Percentiles rank a stretch among this genome's conserved stretches.
These are phyloP conservation scores for Armadillidium nasatum DNA, from an alignment of 1,140 invertebrate genomes.

Conservation along the genomic window DNA sequence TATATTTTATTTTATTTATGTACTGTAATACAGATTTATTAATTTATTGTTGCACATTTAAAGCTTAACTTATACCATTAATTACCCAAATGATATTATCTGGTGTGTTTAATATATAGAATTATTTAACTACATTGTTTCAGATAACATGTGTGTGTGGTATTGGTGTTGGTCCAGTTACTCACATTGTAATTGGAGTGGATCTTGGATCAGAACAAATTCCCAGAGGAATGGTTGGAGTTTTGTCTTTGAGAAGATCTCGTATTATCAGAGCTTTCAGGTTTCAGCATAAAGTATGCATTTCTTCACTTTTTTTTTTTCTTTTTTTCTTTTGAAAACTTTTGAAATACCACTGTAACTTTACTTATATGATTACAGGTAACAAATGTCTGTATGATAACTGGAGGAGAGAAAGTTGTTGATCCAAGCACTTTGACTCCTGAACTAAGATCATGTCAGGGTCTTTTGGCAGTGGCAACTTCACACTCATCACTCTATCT, in stretches of 20 bases:
- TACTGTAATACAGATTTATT: too few relatives aligned
- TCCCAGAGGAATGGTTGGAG: constrained; percentile 12
- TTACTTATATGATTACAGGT: not conserved
- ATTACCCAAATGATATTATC: too few relatives aligned
- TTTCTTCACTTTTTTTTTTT: not conserved
- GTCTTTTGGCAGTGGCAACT: constrained; percentile 20
- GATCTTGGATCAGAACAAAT: constrained; percentile 19
- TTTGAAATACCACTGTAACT: not conserved
- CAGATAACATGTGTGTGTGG: constrained; percentile 28
- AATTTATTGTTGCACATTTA: too few relatives aligned
- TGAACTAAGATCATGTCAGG: constrained; percentile 14
- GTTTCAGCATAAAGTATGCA: constrained; percentile 17
- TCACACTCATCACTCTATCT: constrained; percentile 21
- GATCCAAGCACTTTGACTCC: constrained; percentile 22
- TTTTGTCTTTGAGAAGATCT: constrained; percentile 19
- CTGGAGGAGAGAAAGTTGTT: constrained; percentile 21
- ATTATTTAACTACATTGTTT: not conserved
- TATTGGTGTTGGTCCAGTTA: constrained; percentile 16
- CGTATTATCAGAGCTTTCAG: constrained; percentile 23
- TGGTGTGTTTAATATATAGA: not conserved
- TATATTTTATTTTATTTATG: too few relatives aligned
- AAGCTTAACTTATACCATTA: too few relatives aligned
- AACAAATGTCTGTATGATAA: constrained; percentile 10
- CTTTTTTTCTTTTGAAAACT: not conserved
- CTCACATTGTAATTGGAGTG: constrained; percentile 26